phyloP scores from a whole-genome alignment of 2,113 vertebrate genomes.

The Malurus melanocephalus region DNA sequence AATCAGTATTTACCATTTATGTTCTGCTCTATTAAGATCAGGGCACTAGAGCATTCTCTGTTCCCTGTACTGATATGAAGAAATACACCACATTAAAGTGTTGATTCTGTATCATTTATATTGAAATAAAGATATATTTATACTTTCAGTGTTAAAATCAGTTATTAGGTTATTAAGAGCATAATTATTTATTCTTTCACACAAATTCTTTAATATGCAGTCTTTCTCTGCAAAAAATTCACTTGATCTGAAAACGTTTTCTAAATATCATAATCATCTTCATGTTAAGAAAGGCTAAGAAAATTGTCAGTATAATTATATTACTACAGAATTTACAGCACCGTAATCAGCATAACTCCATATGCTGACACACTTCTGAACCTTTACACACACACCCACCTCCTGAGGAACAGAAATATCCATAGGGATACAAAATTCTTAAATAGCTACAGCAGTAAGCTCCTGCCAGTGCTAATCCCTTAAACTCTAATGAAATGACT shows the following conservation, averaged over 20 bases:
- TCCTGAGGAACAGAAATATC: neutral
- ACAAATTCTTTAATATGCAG: neutral
- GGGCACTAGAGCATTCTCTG: neutral
- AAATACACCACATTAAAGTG: neutral
- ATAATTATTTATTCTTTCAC: too few species aligned
- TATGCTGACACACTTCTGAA: neutral
- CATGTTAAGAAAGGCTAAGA: neutral
- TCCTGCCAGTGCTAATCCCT: neutral
- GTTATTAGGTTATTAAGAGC: neutral
- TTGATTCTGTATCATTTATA: neutral
- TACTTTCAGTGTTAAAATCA: neutral
- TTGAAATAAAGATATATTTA: neutral
- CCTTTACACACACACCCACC: neutral
- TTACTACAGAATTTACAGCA: neutral
- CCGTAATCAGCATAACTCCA: neutral
- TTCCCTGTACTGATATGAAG: neutral
- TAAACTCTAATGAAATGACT: conserved; percentile 25
- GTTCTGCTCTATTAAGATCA: neutral
- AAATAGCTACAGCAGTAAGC: conserved; percentile 4
- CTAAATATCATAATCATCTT: neutral
- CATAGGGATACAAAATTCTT: neutral
- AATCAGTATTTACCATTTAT: neutral
- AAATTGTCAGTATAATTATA: neutral
- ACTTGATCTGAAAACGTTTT: neutral
- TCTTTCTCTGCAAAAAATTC: neutral